Evolutionary conservation across 2,797 vertebrate species (phyloP).

Genomic region (Etheostoma nigrum): DNA sequence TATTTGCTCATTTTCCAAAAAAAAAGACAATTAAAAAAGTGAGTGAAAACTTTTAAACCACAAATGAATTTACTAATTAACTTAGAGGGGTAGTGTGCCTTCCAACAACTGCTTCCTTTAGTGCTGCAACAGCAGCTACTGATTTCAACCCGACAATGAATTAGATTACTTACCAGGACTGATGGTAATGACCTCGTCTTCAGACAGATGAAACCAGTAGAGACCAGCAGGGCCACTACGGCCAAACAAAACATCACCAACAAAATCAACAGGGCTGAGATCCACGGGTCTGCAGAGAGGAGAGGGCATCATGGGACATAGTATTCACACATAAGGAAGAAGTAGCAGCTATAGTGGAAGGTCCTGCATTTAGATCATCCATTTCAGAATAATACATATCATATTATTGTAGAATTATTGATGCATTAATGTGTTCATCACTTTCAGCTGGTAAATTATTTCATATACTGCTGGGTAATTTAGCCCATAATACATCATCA

Average conservation of each 20-base stretch:
- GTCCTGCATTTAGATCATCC: too few species aligned
- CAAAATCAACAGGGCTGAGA: background rate
- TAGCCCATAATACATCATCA: too few species aligned
- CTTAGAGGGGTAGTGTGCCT: background rate
- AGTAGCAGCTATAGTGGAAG: too few species aligned
- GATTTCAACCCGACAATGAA: background rate
- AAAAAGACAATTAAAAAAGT: background rate
- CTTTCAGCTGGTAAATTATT: too few species aligned
- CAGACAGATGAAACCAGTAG: slow-evolving; percentile 43
- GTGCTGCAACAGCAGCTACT: too few species aligned
- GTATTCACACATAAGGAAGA: background rate
- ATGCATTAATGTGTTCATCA: too few species aligned
- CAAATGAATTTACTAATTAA: background rate
- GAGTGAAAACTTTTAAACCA: background rate
- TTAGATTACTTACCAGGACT: slow-evolving; percentile 60
- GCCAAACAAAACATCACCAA: accelerated
- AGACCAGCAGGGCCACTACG: background rate
- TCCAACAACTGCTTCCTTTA: background rate
- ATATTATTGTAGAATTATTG: too few species aligned
- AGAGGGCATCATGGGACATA: background rate
- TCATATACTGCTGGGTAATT: too few species aligned
- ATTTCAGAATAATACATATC: too few species aligned
- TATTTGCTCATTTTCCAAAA: background rate
- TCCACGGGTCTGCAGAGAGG: slow-evolving; percentile 29
- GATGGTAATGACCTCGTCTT: slow-evolving; percentile 15